Evolutionary conservation across 2,888 invertebrate species (phyloP).

Genomic region (Zhuqinia jingwanae): DNA sequence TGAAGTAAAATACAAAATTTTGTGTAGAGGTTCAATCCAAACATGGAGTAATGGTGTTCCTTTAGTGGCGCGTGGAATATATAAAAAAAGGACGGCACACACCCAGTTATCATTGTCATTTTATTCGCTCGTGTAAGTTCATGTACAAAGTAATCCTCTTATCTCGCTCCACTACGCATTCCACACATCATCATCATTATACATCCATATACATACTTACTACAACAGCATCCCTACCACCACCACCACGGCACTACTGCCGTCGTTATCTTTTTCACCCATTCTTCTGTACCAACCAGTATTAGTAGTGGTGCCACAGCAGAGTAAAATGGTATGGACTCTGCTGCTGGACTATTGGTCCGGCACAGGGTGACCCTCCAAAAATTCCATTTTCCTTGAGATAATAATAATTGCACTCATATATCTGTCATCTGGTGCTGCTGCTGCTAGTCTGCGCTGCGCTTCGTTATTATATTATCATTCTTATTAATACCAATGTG

Average conservation of each 20-base stretch:
- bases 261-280: not conserved
- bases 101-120: conserved; percentile 37
- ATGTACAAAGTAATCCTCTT: conserved; percentile 57
- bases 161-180: conserved; percentile 36
- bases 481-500: conserved; percentile 1
- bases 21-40: no score
- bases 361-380: conserved; percentile 11
- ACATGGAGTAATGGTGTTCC: not conserved
- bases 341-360: not conserved
- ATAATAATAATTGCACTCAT: conserved; percentile 18
- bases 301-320: no score
- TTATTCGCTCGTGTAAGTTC: conserved; percentile 40
- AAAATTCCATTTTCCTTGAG: not conserved
- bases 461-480: no score
- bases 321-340: not conserved
- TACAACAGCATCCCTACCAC: not conserved
- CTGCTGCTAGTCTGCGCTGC: no score
- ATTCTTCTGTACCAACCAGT: no score
- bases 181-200: conserved; percentile 28
- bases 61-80: conserved; percentile 8
- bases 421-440: not conserved
- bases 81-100: no score
- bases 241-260: not conserved
- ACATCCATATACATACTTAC: not conserved
- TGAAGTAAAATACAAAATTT: no score